phyloP scores from a whole-genome alignment of 2,113 vertebrate genomes.

The Platycercus adscitus region DNA sequence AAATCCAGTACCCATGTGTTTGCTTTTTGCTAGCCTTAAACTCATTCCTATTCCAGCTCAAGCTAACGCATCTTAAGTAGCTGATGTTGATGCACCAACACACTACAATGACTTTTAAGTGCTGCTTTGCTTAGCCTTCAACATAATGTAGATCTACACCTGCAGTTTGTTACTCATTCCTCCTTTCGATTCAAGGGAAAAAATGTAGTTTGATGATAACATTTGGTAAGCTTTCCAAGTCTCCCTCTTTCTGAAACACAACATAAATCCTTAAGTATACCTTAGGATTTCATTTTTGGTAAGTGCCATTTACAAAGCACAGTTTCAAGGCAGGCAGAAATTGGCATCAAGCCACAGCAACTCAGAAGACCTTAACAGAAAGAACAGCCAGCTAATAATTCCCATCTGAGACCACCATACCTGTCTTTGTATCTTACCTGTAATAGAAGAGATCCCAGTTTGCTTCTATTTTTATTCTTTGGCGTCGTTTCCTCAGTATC shows the following conservation, averaged over 20 bases:
- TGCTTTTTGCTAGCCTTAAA: background rate
- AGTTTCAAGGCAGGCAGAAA: background rate
- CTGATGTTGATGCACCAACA: background rate
- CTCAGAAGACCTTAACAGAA: background rate
- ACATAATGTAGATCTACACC: background rate
- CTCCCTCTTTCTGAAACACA: background rate
- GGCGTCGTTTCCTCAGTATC: constrained; percentile 93
- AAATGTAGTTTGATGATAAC: background rate
- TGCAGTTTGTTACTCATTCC: background rate
- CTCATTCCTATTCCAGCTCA: background rate
- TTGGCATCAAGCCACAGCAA: background rate
- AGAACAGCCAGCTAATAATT: background rate
- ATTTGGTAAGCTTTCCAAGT: background rate
- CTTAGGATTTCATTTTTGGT: background rate
- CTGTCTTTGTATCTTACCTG: constrained; percentile 76
- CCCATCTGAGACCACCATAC: background rate
- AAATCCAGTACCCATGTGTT: background rate
- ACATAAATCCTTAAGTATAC: background rate
- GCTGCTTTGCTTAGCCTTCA: background rate
- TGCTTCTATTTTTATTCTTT: constrained; percentile 97
- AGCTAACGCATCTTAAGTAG: background rate
- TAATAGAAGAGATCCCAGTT: constrained; percentile 99
- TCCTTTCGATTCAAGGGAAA: background rate
- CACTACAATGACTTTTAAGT: background rate
- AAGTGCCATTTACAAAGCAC: background rate